These are phyloP conservation scores for Mercenaria mercenaria DNA, from an alignment of 1,140 invertebrate species.

Conservation along the genomic window DNA sequence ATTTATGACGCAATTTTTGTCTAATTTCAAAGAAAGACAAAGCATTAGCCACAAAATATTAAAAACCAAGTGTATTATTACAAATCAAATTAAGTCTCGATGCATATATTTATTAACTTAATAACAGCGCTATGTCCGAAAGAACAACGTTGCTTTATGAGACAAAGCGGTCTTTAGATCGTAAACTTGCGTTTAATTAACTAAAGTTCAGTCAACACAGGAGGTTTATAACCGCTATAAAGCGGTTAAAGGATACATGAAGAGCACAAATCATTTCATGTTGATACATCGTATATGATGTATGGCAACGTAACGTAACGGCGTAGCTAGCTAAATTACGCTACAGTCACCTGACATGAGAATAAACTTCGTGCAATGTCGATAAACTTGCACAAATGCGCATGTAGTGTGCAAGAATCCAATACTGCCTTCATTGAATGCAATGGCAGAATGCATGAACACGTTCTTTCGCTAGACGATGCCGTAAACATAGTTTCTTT, in stretches of 20 bases:
- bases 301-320: too few relatives aligned
- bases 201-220: too few relatives aligned
- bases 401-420: background rate
- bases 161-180: background rate
- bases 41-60: background rate
- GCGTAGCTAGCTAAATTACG: too few relatives aligned
- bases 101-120: slow-evolving; percentile 24
- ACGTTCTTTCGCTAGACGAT: background rate
- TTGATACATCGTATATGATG: too few relatives aligned
- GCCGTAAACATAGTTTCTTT: background rate
- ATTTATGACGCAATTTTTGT: background rate
- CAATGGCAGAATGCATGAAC: background rate
- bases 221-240: too few relatives aligned
- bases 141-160: background rate
- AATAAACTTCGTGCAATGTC: too few relatives aligned
- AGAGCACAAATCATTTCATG: too few relatives aligned
- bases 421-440: background rate
- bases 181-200: background rate
- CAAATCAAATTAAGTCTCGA: background rate
- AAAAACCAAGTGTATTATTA: background rate
- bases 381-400: background rate
- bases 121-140: background rate
- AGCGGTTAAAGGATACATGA: too few relatives aligned
- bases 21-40: background rate
- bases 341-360: too few relatives aligned